These are phyloP conservation scores for Caenorhabditis latens DNA, from an alignment of 1,140 invertebrate genomes.

Conservation along the genomic window DNA sequence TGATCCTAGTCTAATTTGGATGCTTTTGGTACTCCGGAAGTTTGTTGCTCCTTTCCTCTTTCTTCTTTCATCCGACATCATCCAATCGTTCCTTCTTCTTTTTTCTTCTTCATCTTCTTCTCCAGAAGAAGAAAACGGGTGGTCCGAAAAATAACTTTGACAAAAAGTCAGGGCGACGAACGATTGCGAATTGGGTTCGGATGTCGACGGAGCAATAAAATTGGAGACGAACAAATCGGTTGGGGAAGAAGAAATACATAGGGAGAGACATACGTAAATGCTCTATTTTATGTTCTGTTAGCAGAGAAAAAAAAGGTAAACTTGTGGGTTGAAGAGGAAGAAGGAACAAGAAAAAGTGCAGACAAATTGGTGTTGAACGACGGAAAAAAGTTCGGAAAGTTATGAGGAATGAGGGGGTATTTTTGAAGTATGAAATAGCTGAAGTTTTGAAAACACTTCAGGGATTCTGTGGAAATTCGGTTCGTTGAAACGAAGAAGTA, in stretches of 20 bases:
- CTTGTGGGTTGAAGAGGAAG: background rate
- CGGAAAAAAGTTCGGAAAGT: background rate
- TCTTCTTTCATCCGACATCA: background rate
- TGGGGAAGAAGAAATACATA: background rate
- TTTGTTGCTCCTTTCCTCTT: background rate
- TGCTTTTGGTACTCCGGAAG: constrained; percentile 8
- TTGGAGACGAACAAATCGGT: background rate
- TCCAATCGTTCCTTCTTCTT: constrained; percentile 39
- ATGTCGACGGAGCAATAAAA: constrained; percentile 50
- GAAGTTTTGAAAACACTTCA: no score
- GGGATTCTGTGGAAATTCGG: no score
- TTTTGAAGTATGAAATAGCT: no score
- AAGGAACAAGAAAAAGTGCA: background rate
- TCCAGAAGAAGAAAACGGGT: background rate
- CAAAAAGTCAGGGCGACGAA: constrained; percentile 30
- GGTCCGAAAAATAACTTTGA: background rate
- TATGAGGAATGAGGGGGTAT: background rate
- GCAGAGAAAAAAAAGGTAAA: background rate
- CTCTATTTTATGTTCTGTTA: constrained; percentile 36
- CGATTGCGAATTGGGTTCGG: constrained; percentile 30
- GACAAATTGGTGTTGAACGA: no score
- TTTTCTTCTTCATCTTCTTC: background rate
- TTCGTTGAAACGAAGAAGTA: no score
- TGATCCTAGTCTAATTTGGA: background rate
- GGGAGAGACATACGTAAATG: constrained; percentile 17